Percentiles rank a stretch among this genome's conserved stretches.
phyloP scores from a whole-genome alignment of 2,113 vertebrate species.

The Oryzias woworae region DNA sequence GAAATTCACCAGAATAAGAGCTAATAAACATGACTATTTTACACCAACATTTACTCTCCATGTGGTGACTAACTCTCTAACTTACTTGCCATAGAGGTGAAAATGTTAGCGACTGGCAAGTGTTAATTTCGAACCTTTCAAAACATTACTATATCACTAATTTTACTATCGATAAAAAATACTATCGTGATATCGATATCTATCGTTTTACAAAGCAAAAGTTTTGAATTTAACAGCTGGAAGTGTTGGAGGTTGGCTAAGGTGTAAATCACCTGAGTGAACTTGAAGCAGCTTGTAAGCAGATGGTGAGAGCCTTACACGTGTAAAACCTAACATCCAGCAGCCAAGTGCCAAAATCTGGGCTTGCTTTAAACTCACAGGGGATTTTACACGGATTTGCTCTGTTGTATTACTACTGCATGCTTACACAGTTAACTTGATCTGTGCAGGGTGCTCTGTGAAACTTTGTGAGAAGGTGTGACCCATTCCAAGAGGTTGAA shows the following conservation, averaged over 20 bases:
- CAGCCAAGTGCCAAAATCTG: background rate
- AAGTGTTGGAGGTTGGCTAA: constrained; percentile 19
- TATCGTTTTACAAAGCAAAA: constrained; percentile 24
- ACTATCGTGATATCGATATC: no score
- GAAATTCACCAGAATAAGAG: no score
- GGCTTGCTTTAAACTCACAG: background rate
- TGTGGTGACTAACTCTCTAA: no score
- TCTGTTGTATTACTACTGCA: no score
- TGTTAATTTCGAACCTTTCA: no score
- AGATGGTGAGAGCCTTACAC: background rate
- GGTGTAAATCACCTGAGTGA: background rate
- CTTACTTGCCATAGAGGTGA: no score
- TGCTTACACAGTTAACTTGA: background rate
- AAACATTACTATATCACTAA: no score
- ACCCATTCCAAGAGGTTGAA: background rate
- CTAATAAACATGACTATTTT: no score
- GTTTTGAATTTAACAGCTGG: constrained; percentile 42
- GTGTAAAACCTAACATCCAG: background rate
- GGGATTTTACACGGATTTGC: background rate
- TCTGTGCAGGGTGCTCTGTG: background rate
- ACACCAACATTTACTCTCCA: no score
- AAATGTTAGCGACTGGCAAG: no score
- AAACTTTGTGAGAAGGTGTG: background rate
- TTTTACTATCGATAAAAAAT: no score
- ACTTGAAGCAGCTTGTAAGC: background rate